Base-by-base conservation (phyloP, 2,888 invertebrate species). In the Ryuthela nishihirai region DNA sequence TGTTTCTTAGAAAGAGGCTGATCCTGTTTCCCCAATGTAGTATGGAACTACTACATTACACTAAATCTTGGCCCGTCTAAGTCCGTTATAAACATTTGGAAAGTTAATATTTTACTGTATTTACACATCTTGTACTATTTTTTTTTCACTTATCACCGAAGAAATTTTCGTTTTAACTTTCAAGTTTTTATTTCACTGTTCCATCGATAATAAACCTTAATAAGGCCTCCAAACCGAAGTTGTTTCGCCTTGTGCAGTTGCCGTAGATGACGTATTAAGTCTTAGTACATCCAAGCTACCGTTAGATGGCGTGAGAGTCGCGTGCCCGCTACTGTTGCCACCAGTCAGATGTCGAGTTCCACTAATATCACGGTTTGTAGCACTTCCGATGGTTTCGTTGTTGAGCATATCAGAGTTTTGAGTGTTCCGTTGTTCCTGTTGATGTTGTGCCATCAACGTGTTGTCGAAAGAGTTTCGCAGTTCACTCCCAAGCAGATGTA, bases 181-280 rank as follows among this genome's bases (percentile, higher is more conserved):
- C n/a, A n/a, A n/a, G n/a, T n/a, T n/a, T n/a, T n/a, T n/a, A n/a
- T n/a, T n/a, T n/a, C n/a, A n/a, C n/a, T n/a, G n/a, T n/a, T n/a
- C n/a, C n/a, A n/a, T n/a, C n/a, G n/a, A n/a, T 17, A 17, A 36
- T 10, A 35, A n/a, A 39, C 9, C 46, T 64, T 52, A 67, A 49
- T 67, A 67, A 32, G 67, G 67, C 54, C 67, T 59, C 67, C 67
- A 67, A 36, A 67, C 67, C 24, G 63, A 56, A 21, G 64, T 26
- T 18, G 36, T 48, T 36, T 63, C 59, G 41, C 43, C 52, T 23
- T 36, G 54, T 46, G 56, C 56, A 46, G 56, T 50, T 46, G 46
- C 17, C 42, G 43, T 39, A 9, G 32, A n/a, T 15, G 40, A 15
- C 6, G 26, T 25, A 23, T 34, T 40, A 44, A 50, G n/a, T 9